phyloP scores from a whole-genome alignment of 1,140 invertebrate genomes.

The Uloborus diversus region DNA sequence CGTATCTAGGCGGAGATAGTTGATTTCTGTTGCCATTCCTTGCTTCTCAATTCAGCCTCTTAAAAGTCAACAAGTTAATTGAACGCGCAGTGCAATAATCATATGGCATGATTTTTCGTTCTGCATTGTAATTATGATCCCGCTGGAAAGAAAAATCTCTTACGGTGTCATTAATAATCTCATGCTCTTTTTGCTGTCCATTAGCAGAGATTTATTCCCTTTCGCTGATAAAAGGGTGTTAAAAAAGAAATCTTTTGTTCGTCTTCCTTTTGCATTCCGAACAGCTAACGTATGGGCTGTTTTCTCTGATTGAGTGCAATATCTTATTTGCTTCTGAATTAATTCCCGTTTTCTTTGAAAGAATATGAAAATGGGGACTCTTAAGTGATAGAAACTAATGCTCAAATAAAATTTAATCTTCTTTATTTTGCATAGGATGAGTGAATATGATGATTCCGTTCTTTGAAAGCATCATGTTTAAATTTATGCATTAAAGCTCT shows the following conservation, averaged over 20 bases:
- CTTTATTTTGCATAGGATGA: too few relatives aligned
- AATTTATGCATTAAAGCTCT: too few relatives aligned
- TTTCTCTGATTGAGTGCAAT: too few relatives aligned
- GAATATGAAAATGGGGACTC: too few relatives aligned
- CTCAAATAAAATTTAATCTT: too few relatives aligned
- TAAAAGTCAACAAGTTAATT: conserved; percentile 56
- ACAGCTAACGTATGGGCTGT: too few relatives aligned
- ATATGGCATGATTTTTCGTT: background rate
- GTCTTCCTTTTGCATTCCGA: too few relatives aligned
- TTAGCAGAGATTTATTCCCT: background rate
- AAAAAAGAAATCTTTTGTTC: too few relatives aligned
- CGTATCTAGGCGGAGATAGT: conserved; percentile 22
- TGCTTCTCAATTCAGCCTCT: conserved; percentile 35
- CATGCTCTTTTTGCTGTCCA: background rate
- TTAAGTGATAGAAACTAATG: too few relatives aligned
- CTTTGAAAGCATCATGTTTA: too few relatives aligned
- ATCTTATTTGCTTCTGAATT: background rate
- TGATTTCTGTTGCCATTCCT: conserved; percentile 33
- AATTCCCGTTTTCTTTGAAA: background rate
- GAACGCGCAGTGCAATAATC: conserved; percentile 42
- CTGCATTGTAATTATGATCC: conserved; percentile 12
- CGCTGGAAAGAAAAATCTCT: conserved; percentile 23
- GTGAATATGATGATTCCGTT: too few relatives aligned
- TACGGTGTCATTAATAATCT: conserved; percentile 35
- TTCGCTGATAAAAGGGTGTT: background rate